Conservation (phyloP, 2,888 invertebrate genomes). For the Thera obeliscata region DNA sequence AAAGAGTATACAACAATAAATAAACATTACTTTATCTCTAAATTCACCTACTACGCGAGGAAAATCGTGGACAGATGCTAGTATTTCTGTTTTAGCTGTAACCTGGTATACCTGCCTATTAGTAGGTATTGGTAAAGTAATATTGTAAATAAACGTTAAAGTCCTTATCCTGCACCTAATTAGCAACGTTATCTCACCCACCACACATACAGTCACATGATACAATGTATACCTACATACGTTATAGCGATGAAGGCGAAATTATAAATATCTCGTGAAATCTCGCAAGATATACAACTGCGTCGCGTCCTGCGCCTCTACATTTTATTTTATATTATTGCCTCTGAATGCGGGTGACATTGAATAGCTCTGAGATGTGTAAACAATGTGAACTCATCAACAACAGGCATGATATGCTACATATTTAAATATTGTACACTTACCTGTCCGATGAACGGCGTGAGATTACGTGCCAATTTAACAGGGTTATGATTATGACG, state of each 20-base stretch:
- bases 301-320: conserved; percentile 2
- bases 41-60: no score
- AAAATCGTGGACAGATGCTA: not conserved
- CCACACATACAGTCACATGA: not conserved
- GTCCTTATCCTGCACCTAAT: conserved; percentile 3
- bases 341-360: conserved; percentile 12
- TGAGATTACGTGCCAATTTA: conserved; percentile 11
- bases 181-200: conserved; percentile 12
- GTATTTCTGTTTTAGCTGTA: not conserved
- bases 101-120: not conserved
- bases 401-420: conserved; percentile 14
- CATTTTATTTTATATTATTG: conserved; percentile 17
- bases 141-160: not conserved
- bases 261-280: conserved; percentile 24
- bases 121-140: no score
- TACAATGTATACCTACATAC: not conserved
- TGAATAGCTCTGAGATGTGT: conserved; percentile 1
- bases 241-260: conserved; percentile 8
- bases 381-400: conserved; percentile 20
- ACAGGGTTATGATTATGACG: conserved; percentile 23
- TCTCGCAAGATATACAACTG: conserved; percentile 17
- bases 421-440: conserved; percentile 14
- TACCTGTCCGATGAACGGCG: conserved; percentile 9
- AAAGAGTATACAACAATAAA: no score
- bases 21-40: no score